Evolutionary conservation across 2,888 invertebrate genomes (phyloP).

Genomic region (Drosophila anomalata): DNA sequence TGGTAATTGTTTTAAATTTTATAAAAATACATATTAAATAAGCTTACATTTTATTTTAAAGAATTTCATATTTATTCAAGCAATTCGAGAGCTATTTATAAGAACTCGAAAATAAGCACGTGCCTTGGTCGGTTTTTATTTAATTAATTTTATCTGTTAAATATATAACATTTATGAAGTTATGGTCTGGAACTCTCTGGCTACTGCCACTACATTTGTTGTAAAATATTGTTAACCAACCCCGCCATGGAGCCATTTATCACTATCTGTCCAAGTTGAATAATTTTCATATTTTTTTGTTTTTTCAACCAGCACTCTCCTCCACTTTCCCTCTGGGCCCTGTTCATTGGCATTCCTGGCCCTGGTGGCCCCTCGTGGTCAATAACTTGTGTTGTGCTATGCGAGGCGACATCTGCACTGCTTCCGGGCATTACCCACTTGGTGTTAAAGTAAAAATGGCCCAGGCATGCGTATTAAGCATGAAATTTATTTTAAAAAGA

Average conservation of each 20-base stretch:
- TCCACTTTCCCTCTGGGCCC: slow-evolving; percentile 8
- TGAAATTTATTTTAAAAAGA: slow-evolving; percentile 70
- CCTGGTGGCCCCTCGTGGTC: slow-evolving; percentile 8
- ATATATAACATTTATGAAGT: neutral
- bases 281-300: slow-evolving; percentile 1
- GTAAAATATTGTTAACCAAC: neutral
- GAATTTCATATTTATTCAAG: neutral
- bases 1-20: neutral
- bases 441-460: slow-evolving; percentile 75
- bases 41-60: neutral
- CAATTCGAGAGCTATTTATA: neutral
- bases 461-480: slow-evolving; percentile 78
- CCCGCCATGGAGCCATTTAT: neutral
- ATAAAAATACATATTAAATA: neutral
- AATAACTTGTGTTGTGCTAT: slow-evolving; percentile 33
- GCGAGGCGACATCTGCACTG: slow-evolving; percentile 69
- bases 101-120: neutral
- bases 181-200: neutral
- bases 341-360: slow-evolving; percentile 25
- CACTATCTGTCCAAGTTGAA: slow-evolving; percentile 7
- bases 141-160: neutral
- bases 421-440: slow-evolving; percentile 73
- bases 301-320: neutral
- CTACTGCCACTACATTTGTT: neutral
- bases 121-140: neutral